Percentiles rank a stretch among this genome's conserved stretches.
These are phyloP conservation scores for Kryphioiulus occultus DNA, from an alignment of 2,888 invertebrate genomes.

Conservation along the genomic window DNA sequence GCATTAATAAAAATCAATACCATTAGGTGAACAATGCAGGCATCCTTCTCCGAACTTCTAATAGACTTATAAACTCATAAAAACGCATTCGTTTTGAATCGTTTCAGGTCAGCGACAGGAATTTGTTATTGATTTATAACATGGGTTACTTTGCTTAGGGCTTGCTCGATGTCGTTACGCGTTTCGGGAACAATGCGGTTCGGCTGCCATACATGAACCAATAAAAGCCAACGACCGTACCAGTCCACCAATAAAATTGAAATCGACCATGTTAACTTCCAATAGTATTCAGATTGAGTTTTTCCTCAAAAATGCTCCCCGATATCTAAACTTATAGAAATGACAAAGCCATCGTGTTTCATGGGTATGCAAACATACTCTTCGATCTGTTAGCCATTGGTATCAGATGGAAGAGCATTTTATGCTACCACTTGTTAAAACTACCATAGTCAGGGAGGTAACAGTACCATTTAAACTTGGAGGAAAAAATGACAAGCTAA, in stretches of 20 bases:
- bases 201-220: neutral
- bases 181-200: neutral
- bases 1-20: neutral
- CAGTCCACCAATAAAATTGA: neutral
- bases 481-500: too few species aligned
- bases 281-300: neutral
- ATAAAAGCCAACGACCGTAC: neutral
- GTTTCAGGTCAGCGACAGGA: neutral
- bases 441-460: too few species aligned
- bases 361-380: too few species aligned
- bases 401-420: too few species aligned
- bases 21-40: neutral
- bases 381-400: too few species aligned
- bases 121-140: neutral
- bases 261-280: neutral
- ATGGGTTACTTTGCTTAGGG: too few species aligned
- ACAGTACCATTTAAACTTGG: too few species aligned
- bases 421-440: too few species aligned
- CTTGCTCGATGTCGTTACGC: neutral
- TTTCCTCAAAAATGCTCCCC: neutral
- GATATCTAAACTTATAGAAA: neutral
- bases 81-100: neutral
- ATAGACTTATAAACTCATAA: constrained; percentile 1
- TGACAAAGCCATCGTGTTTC: neutral
- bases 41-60: neutral